A percentile compares a stretch with the other conserved stretches of the same genome.
phyloP scores from a whole-genome alignment of 2,113 vertebrate species.

The Prionailurus bengalensis region DNA sequence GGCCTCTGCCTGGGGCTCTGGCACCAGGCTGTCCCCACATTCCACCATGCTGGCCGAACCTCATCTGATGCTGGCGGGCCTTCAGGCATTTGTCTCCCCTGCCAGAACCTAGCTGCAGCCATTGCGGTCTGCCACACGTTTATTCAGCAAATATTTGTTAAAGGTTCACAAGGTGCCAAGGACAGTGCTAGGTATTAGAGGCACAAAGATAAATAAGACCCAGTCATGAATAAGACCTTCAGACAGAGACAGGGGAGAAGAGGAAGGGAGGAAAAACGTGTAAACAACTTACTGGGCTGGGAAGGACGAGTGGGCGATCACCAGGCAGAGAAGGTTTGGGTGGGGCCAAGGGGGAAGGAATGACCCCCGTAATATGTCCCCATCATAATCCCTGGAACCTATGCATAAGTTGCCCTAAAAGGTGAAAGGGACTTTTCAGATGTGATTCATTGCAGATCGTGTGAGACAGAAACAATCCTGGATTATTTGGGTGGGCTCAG shows the following conservation, averaged over 20 bases:
- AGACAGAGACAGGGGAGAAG: background rate
- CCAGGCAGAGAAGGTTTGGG: background rate
- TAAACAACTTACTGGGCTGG: background rate
- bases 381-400: background rate
- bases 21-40: background rate
- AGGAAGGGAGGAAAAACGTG: background rate
- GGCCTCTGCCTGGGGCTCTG: rapidly evolving
- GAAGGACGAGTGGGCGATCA: background rate
- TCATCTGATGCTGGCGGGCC: background rate
- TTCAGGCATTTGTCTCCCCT: background rate
- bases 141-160: background rate
- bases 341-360: background rate
- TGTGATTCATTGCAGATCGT: background rate
- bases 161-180: background rate
- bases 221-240: background rate
- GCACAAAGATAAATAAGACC: background rate
- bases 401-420: background rate
- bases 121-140: background rate
- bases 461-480: background rate
- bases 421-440: background rate
- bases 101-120: background rate
- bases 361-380: background rate
- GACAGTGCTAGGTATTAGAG: background rate
- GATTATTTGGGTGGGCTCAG: background rate
- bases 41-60: background rate